Conservation (phyloP, 1,140 invertebrate species). For the Pinna nobilis region DNA sequence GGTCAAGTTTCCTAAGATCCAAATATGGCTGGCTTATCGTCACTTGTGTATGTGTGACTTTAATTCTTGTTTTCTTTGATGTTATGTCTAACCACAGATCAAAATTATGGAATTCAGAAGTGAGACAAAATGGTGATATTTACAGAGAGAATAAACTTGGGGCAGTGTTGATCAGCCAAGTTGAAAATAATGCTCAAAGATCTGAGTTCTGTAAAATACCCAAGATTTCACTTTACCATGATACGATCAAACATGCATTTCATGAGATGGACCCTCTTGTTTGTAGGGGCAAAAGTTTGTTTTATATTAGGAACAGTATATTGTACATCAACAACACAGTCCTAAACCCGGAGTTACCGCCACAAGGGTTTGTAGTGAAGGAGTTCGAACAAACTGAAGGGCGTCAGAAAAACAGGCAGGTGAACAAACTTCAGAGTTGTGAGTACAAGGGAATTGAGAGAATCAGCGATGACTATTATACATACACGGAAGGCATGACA, state of each 20-base stretch:
- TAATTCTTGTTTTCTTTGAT: too few species aligned
- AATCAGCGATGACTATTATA: constrained; percentile 48
- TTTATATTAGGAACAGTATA: constrained; percentile 50
- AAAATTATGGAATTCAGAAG: too few species aligned
- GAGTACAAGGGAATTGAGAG: constrained; percentile 49
- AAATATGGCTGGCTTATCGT: too few species aligned
- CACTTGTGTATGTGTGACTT: too few species aligned
- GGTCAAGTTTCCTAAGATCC: too few species aligned
- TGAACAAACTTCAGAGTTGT: constrained; percentile 37
- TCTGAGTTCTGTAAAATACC: constrained; percentile 10
- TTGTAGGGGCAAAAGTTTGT: constrained; percentile 42
- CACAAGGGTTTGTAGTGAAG: not conserved
- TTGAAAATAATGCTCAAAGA: too few species aligned
- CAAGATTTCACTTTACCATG: constrained; percentile 24
- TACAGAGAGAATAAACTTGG: too few species aligned
- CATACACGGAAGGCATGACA: constrained; percentile 43
- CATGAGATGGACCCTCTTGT: constrained; percentile 24
- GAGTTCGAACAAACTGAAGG: constrained; percentile 14
- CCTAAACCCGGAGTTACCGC: constrained; percentile 1
- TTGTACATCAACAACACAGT: constrained; percentile 49
- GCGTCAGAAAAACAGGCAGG: constrained; percentile 1
- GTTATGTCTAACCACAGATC: too few species aligned
- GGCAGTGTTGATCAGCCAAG: too few species aligned
- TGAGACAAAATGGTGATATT: too few species aligned
- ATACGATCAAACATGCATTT: constrained; percentile 26